Evolutionary conservation across 2,797 vertebrate genomes (phyloP).

Genomic region (Erethizon dorsatum): DNA sequence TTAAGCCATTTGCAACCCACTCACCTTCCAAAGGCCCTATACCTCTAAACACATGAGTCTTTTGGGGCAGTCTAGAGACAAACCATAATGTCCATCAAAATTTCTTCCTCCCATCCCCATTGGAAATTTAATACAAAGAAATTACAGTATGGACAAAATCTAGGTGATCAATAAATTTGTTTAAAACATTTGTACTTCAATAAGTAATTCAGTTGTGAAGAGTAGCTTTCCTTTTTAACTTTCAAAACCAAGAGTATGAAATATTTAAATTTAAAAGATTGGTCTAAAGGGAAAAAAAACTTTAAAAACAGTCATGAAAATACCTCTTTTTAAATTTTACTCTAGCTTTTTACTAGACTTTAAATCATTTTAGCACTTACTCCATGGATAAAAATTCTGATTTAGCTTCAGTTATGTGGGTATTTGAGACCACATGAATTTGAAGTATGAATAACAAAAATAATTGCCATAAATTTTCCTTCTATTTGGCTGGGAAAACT

Average conservation of each 20-base stretch:
- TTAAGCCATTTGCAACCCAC: too few relatives aligned
- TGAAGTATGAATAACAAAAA: slow-evolving; percentile 79
- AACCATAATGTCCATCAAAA: background rate
- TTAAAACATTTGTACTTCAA: slow-evolving; percentile 49
- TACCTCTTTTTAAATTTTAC: slow-evolving; percentile 39
- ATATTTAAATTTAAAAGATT: slow-evolving; percentile 62
- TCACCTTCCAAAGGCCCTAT: too few relatives aligned
- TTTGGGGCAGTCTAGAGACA: background rate
- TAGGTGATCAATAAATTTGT: slow-evolving; percentile 30
- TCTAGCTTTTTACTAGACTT: slow-evolving; percentile 51
- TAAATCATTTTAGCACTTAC: slow-evolving; percentile 68
- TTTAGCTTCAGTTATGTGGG: slow-evolving; percentile 52
- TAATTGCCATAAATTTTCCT: slow-evolving; percentile 61
- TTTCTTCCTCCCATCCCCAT: background rate
- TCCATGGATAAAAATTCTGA: slow-evolving; percentile 64
- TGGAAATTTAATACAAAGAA: slow-evolving; percentile 44
- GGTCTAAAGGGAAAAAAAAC: background rate
- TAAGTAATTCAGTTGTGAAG: background rate
- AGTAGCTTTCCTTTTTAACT: slow-evolving; percentile 42
- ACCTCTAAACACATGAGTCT: background rate
- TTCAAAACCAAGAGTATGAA: slow-evolving; percentile 64
- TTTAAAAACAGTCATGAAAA: slow-evolving; percentile 31
- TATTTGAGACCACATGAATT: slow-evolving; percentile 72
- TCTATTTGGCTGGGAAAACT: slow-evolving; percentile 43
- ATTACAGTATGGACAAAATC: background rate